Percentiles rank a stretch among this genome's conserved stretches.
Conservation (phyloP, 2,113 vertebrate species). For the Sialia sialis region DNA sequence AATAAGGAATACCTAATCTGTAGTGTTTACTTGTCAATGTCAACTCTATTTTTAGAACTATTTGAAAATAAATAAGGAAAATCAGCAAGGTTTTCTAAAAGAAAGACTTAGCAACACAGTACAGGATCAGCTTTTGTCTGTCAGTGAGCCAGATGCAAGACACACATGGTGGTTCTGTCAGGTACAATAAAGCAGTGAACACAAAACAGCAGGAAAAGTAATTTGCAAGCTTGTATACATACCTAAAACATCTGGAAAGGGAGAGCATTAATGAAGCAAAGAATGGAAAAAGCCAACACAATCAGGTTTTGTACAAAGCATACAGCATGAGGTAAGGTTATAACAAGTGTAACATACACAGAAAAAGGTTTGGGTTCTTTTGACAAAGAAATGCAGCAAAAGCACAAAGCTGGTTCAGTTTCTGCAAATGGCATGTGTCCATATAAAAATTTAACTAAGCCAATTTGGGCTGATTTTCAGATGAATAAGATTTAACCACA, state of each 20-base stretch:
- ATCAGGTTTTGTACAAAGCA: conserved; percentile 68
- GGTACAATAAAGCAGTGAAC: conserved; percentile 51
- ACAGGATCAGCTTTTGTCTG: background rate
- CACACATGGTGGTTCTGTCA: conserved; percentile 13
- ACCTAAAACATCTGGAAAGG: conserved; percentile 86
- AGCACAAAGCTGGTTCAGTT: conserved; percentile 32
- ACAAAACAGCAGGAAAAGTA: conserved; percentile 60
- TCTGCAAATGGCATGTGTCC: background rate
- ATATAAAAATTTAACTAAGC: background rate
- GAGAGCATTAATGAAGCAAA: conserved; percentile 77
- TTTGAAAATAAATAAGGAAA: background rate
- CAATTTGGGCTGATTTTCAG: background rate
- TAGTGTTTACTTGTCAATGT: background rate
- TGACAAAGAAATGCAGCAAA: conserved; percentile 44
- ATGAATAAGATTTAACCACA: background rate
- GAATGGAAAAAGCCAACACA: conserved; percentile 77
- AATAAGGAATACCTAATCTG: background rate
- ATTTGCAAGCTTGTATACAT: conserved; percentile 76
- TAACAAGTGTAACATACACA: conserved; percentile 44
- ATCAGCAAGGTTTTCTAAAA: background rate
- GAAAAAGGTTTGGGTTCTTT: conserved; percentile 10
- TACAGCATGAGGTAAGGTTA: conserved; percentile 58
- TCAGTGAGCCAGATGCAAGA: background rate
- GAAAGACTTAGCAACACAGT: background rate
- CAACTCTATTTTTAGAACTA: background rate